Evolutionary conservation across 1,140 invertebrate species (phyloP).

Genomic region (Bombus breviceps): DNA sequence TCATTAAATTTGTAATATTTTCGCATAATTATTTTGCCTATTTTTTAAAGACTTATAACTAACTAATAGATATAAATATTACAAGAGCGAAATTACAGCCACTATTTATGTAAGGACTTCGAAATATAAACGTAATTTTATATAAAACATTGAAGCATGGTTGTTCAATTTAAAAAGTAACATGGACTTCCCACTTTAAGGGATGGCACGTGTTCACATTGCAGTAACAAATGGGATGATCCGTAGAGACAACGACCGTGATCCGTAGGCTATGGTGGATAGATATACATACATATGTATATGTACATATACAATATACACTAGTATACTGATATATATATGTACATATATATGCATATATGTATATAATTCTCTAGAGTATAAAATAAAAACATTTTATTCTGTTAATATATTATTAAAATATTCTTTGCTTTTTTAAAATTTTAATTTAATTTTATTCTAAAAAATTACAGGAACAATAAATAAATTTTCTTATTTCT

Average conservation of each 20-base stretch:
- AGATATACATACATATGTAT: background rate
- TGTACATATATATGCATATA: background rate
- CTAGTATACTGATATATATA: background rate
- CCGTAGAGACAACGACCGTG: constrained; percentile 1
- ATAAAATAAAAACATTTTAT: background rate
- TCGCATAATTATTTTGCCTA: background rate
- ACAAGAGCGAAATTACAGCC: background rate
- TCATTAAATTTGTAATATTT: background rate
- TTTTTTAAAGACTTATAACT: background rate
- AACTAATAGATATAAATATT: background rate
- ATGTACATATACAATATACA: no score
- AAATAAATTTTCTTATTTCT: background rate
- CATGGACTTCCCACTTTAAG: constrained; percentile 30
- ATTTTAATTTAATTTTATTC: background rate
- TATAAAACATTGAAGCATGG: background rate
- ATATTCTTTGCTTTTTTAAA: background rate
- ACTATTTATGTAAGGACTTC: background rate
- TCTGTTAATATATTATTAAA: background rate
- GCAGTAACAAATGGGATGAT: constrained; percentile 52
- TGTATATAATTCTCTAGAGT: background rate
- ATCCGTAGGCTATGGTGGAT: background rate
- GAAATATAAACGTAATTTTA: background rate
- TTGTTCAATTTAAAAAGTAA: constrained; percentile 21
- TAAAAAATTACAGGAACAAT: background rate
- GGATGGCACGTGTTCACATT: constrained; percentile 59